phyloP scores from a whole-genome alignment of 2,113 vertebrate species.

The Cochlearius cochlearius region DNA sequence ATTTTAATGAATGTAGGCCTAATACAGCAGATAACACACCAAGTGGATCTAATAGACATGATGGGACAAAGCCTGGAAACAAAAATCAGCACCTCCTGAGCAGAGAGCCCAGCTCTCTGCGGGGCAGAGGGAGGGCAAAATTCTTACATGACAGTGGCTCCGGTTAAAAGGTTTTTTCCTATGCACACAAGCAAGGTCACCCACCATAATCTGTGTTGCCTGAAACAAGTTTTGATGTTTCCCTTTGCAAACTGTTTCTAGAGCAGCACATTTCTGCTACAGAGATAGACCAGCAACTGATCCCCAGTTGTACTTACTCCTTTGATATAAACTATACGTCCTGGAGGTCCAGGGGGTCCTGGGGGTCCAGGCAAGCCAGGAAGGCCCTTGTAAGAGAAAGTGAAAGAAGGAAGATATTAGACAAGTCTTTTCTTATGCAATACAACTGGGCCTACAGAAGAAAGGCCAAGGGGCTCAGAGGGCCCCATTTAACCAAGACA shows the following conservation, averaged over 20 bases:
- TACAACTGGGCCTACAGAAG: background rate
- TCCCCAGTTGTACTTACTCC: slow-evolving; percentile 81
- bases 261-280: background rate
- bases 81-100: background rate
- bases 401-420: background rate
- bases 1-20: background rate
- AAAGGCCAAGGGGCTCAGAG: background rate
- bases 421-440: background rate
- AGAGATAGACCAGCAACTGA: background rate
- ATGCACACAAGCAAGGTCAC: background rate
- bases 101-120: background rate
- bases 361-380: slow-evolving; percentile 84
- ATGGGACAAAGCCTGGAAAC: background rate
- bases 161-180: background rate
- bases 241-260: background rate
- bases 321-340: slow-evolving; percentile 84
- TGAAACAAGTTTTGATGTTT: background rate
- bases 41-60: background rate
- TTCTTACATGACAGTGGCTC: background rate
- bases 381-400: slow-evolving; percentile 72
- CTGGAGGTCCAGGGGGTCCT: slow-evolving; percentile 86
- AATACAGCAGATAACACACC: background rate
- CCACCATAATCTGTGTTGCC: background rate
- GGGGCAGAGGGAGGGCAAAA: background rate
- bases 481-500: background rate